Evolutionary conservation across 2,888 invertebrate species (phyloP).

Genomic region (Galeopsomyia nigrocyanea): DNA sequence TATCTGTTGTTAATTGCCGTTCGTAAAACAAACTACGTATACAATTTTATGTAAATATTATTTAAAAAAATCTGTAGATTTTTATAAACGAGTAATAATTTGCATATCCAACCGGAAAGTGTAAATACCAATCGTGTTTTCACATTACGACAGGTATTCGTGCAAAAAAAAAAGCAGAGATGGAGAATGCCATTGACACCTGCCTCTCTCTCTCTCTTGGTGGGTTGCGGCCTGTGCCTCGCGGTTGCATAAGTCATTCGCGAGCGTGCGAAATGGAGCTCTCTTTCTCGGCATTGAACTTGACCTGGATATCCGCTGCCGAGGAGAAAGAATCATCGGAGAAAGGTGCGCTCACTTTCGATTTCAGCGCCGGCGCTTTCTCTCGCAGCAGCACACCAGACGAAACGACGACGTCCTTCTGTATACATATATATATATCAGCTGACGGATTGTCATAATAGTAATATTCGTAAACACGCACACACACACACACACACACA

Average conservation of each 20-base stretch:
- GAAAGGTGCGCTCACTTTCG: conserved; percentile 61
- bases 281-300: conserved; percentile 52
- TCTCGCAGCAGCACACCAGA: background rate
- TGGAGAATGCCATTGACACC: conserved; percentile 63
- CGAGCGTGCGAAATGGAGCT: conserved; percentile 37
- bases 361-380: conserved; percentile 51
- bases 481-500: background rate
- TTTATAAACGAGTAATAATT: too few species aligned
- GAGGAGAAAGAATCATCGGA: conserved; percentile 58
- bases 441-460: conserved; percentile 28
- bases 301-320: conserved; percentile 54
- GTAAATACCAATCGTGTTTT: too few species aligned
- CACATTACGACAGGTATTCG: too few species aligned
- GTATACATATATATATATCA: too few species aligned
- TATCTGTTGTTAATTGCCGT: too few species aligned
- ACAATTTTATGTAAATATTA: too few species aligned
- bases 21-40: too few species aligned
- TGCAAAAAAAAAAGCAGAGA: too few species aligned
- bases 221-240: conserved; percentile 17
- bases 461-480: background rate
- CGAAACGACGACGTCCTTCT: background rate
- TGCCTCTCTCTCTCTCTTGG: conserved; percentile 49
- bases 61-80: too few species aligned
- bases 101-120: too few species aligned
- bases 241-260: conserved; percentile 53